These are phyloP conservation scores for Epizoanthus stellaris DNA, from an alignment of 92 coral and sea anemone genomes.

Conservation along the genomic window DNA sequence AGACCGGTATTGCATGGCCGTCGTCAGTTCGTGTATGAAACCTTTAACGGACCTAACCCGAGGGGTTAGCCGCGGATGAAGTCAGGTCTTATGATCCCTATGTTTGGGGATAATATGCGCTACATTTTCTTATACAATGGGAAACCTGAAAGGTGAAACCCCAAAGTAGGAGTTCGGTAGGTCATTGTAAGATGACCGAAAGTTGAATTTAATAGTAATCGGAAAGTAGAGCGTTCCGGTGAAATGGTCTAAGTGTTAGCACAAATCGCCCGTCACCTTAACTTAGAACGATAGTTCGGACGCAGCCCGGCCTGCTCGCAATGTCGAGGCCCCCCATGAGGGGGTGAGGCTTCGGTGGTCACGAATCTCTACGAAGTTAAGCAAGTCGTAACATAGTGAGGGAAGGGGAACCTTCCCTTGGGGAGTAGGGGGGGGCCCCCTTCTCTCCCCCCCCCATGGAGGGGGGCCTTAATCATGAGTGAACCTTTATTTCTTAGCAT, in stretches of 20 bases:
- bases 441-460: too few species aligned
- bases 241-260: conserved; percentile 84
- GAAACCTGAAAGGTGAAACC: conserved; percentile 77
- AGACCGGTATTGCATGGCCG: conserved; percentile 95
- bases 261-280: conserved; percentile 95
- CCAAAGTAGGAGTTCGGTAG: conserved; percentile 84
- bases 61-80: conserved; percentile 74
- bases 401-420: too few species aligned
- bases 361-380: too few species aligned
- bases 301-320: not conserved
- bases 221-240: conserved; percentile 95
- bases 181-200: conserved; percentile 80
- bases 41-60: conserved; percentile 82
- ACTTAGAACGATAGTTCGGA: conserved; percentile 70
- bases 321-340: too few species aligned
- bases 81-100: conserved; percentile 95
- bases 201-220: conserved; percentile 95
- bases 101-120: conserved; percentile 91
- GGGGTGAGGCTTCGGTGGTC: not conserved
- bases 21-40: conserved; percentile 88
- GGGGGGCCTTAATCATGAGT: conserved; percentile 86
- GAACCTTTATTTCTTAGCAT: conserved; percentile 52
- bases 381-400: too few species aligned
- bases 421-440: too few species aligned
- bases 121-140: conserved; percentile 91